phyloP scores from a whole-genome alignment of 2,888 invertebrate genomes.

The Spicauda simplicius region DNA sequence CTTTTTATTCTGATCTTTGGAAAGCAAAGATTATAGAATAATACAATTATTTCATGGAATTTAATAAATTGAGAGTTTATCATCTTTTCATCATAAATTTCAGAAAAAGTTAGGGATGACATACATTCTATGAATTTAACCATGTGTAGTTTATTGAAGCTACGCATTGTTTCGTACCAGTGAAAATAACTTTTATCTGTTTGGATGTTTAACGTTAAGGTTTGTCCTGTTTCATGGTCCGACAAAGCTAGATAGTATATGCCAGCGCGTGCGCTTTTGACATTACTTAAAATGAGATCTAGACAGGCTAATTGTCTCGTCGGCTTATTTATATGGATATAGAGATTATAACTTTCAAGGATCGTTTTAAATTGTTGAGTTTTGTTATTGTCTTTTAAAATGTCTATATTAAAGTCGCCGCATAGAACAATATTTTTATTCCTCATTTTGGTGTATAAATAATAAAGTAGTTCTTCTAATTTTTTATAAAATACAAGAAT shows the following conservation, averaged over 20 bases:
- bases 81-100: too few relatives aligned
- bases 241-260: constrained; percentile 39
- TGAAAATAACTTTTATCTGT: neutral
- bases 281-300: constrained; percentile 41
- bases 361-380: neutral
- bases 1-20: too few relatives aligned
- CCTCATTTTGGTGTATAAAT: neutral
- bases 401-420: too few relatives aligned
- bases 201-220: neutral
- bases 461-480: neutral
- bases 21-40: too few relatives aligned
- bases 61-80: too few relatives aligned
- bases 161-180: too few relatives aligned
- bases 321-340: neutral
- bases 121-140: too few relatives aligned
- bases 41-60: too few relatives aligned
- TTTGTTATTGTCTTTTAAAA: constrained; percentile 4
- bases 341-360: neutral
- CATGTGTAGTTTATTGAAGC: too few relatives aligned
- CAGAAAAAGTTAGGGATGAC: too few relatives aligned
- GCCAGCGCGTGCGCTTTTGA: constrained; percentile 39
- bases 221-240: constrained; percentile 25
- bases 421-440: constrained; percentile 8
- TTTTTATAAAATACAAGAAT: neutral
- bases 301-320: constrained; percentile 18